These are phyloP conservation scores for Alectura lathami DNA, from an alignment of 2,113 vertebrate species.

Conservation along the genomic window DNA sequence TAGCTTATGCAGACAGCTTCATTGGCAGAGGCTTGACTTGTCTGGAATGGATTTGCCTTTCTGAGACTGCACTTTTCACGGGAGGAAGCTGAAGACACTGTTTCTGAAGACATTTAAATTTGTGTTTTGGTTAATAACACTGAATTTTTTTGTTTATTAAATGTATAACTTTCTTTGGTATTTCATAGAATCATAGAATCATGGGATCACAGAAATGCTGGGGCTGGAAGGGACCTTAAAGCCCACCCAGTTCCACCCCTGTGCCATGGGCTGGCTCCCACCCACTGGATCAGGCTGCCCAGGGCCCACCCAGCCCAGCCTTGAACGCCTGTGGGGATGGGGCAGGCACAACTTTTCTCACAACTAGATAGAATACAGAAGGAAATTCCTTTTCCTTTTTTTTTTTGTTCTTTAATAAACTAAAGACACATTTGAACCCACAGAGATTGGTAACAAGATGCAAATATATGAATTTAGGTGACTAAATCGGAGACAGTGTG, in stretches of 20 bases:
- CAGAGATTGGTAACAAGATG: neutral
- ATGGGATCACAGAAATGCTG: neutral
- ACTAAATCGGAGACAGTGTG: neutral
- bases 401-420: neutral
- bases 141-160: neutral
- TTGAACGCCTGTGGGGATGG: neutral
- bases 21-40: neutral
- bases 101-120: neutral
- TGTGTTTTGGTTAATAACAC: neutral
- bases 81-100: neutral
- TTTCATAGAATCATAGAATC: neutral
- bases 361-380: neutral
- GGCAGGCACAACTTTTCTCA: neutral
- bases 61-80: neutral
- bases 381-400: neutral
- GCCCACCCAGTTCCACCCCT: neutral
- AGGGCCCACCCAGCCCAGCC: neutral
- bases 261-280: neutral
- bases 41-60: neutral
- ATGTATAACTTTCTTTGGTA: neutral
- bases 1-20: neutral
- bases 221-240: neutral
- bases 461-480: neutral
- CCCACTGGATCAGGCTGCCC: neutral
- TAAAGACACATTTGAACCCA: neutral